A percentile compares a stretch with the other conserved stretches of the same genome.
These are phyloP conservation scores for Shinisaurus crocodilurus DNA, from an alignment of 2,113 vertebrate genomes.

Conservation along the genomic window DNA sequence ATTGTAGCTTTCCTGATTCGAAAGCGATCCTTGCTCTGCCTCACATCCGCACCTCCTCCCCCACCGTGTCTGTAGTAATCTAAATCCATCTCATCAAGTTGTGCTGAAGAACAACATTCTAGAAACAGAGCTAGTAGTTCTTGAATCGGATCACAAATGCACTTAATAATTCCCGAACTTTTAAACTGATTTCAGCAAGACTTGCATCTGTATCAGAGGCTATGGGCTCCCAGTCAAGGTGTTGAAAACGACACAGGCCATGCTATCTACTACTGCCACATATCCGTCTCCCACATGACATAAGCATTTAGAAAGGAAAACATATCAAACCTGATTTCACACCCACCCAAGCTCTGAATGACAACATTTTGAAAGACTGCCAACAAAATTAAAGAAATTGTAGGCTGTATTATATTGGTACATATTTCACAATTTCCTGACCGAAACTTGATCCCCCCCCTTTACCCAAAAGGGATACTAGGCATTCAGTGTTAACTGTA, in stretches of 20 bases:
- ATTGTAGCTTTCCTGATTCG: neutral
- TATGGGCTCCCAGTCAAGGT: neutral
- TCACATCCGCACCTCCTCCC: neutral
- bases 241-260: neutral
- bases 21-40: neutral
- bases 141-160: neutral
- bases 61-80: neutral
- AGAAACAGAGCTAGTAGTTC: neutral
- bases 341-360: neutral
- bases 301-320: neutral
- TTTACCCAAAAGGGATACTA: neutral
- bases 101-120: neutral
- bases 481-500: neutral
- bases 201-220: neutral
- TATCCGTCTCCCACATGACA: neutral
- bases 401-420: neutral
- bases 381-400: neutral
- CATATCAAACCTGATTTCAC: neutral
- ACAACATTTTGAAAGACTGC: neutral
- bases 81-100: neutral
- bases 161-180: neutral
- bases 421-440: neutral
- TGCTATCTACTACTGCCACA: neutral
- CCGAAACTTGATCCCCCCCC: neutral
- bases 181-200: constrained; percentile 6